Percentiles rank a stretch among this genome's conserved stretches.
These are phyloP conservation scores for Orthosia incerta DNA, from an alignment of 2,888 invertebrate species.

Conservation along the genomic window DNA sequence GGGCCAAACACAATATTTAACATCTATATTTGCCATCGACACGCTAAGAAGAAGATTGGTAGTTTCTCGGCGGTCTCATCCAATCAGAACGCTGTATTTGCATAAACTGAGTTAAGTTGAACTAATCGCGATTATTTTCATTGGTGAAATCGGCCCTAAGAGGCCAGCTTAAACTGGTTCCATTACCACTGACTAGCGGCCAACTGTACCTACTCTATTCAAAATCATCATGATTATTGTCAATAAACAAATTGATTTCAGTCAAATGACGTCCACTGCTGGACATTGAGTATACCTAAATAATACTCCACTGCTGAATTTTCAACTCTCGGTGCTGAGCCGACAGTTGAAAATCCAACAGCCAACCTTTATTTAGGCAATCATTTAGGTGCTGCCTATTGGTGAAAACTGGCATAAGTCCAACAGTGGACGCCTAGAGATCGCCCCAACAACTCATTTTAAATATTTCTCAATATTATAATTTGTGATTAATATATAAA, in stretches of 20 bases:
- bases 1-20: no score
- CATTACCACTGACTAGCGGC: background rate
- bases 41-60: no score
- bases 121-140: no score
- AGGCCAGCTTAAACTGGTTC: background rate
- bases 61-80: no score
- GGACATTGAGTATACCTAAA: background rate
- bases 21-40: no score
- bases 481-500: background rate
- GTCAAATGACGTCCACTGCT: conserved; percentile 2
- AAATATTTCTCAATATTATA: background rate
- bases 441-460: background rate
- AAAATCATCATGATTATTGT: background rate
- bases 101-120: no score
- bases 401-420: background rate
- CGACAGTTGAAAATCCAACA: no score
- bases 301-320: no score
- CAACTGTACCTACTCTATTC: background rate
- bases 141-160: no score
- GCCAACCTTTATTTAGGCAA: no score
- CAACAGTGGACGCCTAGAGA: background rate
- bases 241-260: background rate
- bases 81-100: no score
- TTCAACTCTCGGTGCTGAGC: no score
- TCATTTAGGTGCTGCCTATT: background rate